Base-by-base conservation (phyloP, 2,113 vertebrate genomes). In the Gymnorhina tibicen region DNA sequence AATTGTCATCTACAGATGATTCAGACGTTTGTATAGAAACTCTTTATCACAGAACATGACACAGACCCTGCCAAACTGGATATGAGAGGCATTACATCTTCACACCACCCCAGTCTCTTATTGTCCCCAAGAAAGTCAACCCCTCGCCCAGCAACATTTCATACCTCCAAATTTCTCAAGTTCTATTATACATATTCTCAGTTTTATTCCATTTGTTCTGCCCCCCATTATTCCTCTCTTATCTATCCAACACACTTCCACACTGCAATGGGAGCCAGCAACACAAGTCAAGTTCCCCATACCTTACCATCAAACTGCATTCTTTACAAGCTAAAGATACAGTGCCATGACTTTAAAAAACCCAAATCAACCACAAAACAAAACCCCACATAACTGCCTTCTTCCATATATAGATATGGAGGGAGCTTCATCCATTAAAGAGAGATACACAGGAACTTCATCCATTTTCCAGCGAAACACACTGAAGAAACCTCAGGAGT, bases 31-130 rank as follows among this genome's bases (percentile, higher is more conserved):
- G 91, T 78, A 90, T 30, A 96, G 97, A 96, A 95, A 92, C 91
- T 97, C 79, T 89, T 94, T 95, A 93, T 94, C 93, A 87, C 16
- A 91, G 44, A 97, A 85, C 55, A 91, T 95, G 91, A 95, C 89
- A 95, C 84, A 95, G 81, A 94, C 74, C 93, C 69, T 93, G 95
- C 46, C 91, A 95, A 95, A 97, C 94, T 95, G 93, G 94, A 85
- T 93, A 72, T 37, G 27, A 79, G 49, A 78, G 8, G 49, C 47
- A 59, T 22, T 24, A 55, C 17, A 47, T 78, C 68, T 85, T 92
- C 28, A 87, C 74, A 12, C 62, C 69, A 79, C 56, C 67, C 78
- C 44, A 82, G 67, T 58, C 16, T 15, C 21, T 64, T 56, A 85
- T 13, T 74, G 73, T 85, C 49, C 53, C 55, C 72, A 77, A 26